Evolutionary conservation across 2,797 vertebrate genomes (phyloP).

Genomic region (Sarcoramphus papa): DNA sequence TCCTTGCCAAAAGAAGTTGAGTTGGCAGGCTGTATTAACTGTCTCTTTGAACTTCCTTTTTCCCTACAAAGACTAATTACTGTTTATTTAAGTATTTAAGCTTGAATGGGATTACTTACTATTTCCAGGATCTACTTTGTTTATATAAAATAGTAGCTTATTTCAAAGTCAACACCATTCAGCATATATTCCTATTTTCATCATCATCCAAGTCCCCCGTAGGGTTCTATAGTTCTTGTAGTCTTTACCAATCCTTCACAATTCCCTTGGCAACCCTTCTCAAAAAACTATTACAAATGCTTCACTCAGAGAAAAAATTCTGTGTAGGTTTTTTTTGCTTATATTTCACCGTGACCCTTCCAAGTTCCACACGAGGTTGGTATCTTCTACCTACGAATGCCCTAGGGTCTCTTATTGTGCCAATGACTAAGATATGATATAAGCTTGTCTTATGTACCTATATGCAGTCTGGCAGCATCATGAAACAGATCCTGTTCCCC

Average conservation of each 20-base stretch:
- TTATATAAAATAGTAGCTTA: not conserved
- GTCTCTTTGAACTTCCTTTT: not conserved
- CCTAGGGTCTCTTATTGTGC: not conserved
- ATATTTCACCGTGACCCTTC: not conserved
- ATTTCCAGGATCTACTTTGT: not conserved
- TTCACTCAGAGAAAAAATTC: not conserved
- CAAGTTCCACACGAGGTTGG: not conserved
- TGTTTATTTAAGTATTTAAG: not conserved
- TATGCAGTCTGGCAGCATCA: not conserved
- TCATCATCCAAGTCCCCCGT: not conserved
- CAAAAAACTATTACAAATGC: not conserved
- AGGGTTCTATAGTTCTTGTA: not conserved
- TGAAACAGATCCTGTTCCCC: not conserved
- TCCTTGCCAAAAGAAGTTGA: not conserved
- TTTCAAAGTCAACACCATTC: not conserved
- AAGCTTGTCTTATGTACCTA: not conserved
- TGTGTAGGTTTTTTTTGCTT: not conserved
- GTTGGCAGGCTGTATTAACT: not conserved
- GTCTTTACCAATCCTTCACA: not conserved
- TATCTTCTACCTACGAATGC: not conserved
- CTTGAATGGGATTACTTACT: not conserved
- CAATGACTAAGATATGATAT: not conserved
- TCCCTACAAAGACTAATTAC: not conserved
- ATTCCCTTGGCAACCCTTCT: not conserved
- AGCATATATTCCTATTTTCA: not conserved